Conservation (phyloP, 2,113 vertebrate genomes). For the Pimephales promelas region DNA sequence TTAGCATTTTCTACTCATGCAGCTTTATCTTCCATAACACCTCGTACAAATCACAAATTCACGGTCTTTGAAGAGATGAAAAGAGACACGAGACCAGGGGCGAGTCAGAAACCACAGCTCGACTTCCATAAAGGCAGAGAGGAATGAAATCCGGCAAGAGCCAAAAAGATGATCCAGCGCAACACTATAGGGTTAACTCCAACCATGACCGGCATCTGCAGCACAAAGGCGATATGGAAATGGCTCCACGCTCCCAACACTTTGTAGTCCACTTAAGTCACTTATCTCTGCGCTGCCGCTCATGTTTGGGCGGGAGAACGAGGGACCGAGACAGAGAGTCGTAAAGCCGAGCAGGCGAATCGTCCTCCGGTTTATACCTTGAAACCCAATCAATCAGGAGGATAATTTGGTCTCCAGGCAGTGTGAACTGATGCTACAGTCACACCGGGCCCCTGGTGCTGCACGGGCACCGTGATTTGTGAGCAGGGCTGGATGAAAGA, state of each 20-base stretch:
- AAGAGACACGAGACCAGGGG: conserved; percentile 42
- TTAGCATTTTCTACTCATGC: conserved; percentile 7
- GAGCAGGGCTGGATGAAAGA: conserved; percentile 33
- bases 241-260: conserved; percentile 25
- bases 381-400: conserved; percentile 62
- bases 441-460: conserved; percentile 22
- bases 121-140: conserved; percentile 20
- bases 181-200: conserved; percentile 30
- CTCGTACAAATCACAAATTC: conserved; percentile 20
- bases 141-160: conserved; percentile 28
- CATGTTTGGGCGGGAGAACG: conserved; percentile 34
- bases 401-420: conserved; percentile 60
- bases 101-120: conserved; percentile 5
- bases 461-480: conserved; percentile 50
- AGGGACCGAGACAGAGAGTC: conserved; percentile 19
- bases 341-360: conserved; percentile 49
- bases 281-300: conserved; percentile 48
- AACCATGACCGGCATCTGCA: conserved; percentile 38
- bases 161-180: conserved; percentile 30
- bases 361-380: conserved; percentile 57
- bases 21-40: not conserved
- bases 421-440: conserved; percentile 41
- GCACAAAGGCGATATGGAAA: conserved; percentile 49
- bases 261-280: conserved; percentile 54
- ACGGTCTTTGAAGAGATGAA: conserved; percentile 38